phyloP scores from a whole-genome alignment of 2,113 vertebrate species.

The Semicossyphus pulcher region DNA sequence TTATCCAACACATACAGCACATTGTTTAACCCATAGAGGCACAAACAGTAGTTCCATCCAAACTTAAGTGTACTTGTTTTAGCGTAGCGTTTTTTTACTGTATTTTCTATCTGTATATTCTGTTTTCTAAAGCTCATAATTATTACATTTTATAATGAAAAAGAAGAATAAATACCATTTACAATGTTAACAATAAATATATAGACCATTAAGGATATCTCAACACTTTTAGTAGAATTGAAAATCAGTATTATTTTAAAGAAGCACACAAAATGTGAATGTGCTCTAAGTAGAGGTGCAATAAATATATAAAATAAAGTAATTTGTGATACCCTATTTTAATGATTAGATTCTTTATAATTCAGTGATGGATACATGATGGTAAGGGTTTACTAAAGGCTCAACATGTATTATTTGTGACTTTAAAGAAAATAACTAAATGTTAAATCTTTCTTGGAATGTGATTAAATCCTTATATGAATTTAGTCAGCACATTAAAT shows the following conservation, averaged over 20 bases:
- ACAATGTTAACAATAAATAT: conserved; percentile 53
- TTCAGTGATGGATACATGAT: conserved; percentile 6
- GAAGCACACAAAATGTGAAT: conserved; percentile 20
- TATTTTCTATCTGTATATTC: background rate
- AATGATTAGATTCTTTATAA: conserved; percentile 13
- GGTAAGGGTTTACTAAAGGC: background rate
- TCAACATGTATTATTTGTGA: conserved; percentile 9
- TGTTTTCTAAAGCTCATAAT: conserved; percentile 27
- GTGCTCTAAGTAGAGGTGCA: conserved; percentile 3
- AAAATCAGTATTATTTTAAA: conserved; percentile 32
- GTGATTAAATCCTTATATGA: background rate
- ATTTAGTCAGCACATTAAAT: conserved; percentile 2
- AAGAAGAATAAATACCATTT: conserved; percentile 56
- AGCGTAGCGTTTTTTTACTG: background rate
- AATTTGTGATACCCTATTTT: background rate
- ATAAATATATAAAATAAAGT: conserved; percentile 29
- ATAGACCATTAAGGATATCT: background rate
- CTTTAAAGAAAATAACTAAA: conserved; percentile 2
- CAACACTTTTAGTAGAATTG: conserved; percentile 6
- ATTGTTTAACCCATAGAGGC: conserved; percentile 6
- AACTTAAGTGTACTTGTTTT: conserved; percentile 9
- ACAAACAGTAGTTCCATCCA: conserved; percentile 30
- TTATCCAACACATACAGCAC: conserved; percentile 25
- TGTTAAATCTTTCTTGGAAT: background rate
- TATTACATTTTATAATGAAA: conserved; percentile 12